phyloP scores from a whole-genome alignment of 2,888 invertebrate genomes.

The Lagria hirta region DNA sequence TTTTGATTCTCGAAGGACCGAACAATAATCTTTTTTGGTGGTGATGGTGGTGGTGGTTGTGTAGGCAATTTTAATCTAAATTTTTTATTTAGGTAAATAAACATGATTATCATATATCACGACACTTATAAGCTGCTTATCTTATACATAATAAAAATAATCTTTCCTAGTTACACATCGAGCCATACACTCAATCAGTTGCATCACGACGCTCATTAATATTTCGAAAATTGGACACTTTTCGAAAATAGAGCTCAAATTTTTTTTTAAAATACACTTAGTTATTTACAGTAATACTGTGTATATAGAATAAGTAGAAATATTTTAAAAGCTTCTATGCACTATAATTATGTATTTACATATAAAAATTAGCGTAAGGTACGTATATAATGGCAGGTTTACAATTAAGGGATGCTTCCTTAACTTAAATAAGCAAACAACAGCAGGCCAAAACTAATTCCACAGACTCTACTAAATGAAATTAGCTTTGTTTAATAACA shows the following conservation, averaged over 20 bases:
- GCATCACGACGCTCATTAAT: slow-evolving; percentile 34
- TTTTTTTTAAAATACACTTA: slow-evolving; percentile 40
- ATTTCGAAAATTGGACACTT: slow-evolving; percentile 29
- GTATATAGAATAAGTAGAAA: slow-evolving; percentile 46
- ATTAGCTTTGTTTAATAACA: too few relatives aligned
- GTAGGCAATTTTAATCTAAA: slow-evolving; percentile 22
- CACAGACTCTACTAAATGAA: too few relatives aligned
- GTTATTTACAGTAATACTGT: slow-evolving; percentile 46
- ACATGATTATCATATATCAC: slow-evolving; percentile 49
- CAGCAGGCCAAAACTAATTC: slow-evolving; percentile 10
- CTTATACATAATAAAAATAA: slow-evolving; percentile 50
- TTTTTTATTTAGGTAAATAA: slow-evolving; percentile 24
- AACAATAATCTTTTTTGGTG: slow-evolving; percentile 21
- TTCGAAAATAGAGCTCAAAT: slow-evolving; percentile 22
- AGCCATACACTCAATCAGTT: slow-evolving; percentile 37
- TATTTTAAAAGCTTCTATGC: slow-evolving; percentile 44
- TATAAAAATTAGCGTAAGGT: slow-evolving; percentile 45
- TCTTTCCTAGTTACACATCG: slow-evolving; percentile 47
- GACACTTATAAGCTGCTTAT: slow-evolving; percentile 53
- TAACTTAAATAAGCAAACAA: slow-evolving; percentile 13
- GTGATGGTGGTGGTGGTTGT: too few relatives aligned
- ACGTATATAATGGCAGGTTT: slow-evolving; percentile 51
- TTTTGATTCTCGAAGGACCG: slow-evolving; percentile 28
- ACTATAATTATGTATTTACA: slow-evolving; percentile 45
- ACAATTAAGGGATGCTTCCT: slow-evolving; percentile 37